Conservation (phyloP, 2,797 vertebrate species). For the Heterohyrax brucei region DNA sequence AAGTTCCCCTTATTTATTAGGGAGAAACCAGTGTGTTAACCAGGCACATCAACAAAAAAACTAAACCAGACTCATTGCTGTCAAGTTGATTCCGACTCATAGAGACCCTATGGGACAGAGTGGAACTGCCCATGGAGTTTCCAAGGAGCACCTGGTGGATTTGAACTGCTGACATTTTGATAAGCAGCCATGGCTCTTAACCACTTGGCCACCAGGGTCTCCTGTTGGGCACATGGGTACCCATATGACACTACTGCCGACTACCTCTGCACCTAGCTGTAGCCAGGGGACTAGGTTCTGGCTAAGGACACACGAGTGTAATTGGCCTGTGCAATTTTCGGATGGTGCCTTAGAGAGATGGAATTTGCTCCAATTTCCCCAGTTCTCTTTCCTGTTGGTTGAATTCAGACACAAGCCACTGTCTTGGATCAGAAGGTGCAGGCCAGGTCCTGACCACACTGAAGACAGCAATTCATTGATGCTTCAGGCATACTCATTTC, state of each 20-base stretch:
- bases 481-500: background rate
- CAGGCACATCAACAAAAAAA: too few relatives aligned
- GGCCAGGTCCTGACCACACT: background rate
- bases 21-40: background rate
- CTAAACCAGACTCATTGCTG: too few relatives aligned
- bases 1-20: background rate
- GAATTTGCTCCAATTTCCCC: background rate
- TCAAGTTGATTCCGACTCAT: too few relatives aligned
- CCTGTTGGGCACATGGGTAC: too few relatives aligned
- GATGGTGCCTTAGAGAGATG: background rate
- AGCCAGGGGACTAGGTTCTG: background rate
- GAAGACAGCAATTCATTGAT: accelerated
- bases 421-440: background rate
- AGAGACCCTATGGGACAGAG: too few relatives aligned
- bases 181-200: too few relatives aligned
- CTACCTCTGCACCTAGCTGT: background rate
- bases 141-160: too few relatives aligned
- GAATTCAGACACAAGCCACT: background rate
- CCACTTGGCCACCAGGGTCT: too few relatives aligned
- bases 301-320: background rate
- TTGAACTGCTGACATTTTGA: too few relatives aligned
- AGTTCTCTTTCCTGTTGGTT: background rate
- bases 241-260: accelerated
- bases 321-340: accelerated
- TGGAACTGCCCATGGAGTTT: too few relatives aligned